Conservation (phyloP, 2,113 vertebrate genomes). For the Spheniscus mendiculus region DNA sequence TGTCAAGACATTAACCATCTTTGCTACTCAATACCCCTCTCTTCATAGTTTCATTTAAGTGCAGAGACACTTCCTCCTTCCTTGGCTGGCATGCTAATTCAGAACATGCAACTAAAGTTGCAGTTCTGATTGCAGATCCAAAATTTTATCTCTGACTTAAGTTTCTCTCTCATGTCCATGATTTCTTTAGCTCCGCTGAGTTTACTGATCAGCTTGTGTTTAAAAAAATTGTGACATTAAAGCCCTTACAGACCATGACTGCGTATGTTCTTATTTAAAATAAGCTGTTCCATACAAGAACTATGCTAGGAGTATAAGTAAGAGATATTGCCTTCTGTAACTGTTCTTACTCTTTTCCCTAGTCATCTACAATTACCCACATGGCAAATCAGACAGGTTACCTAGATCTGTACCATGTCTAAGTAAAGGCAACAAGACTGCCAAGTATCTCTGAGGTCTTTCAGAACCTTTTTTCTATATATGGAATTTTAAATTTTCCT, state of each 20-base stretch:
- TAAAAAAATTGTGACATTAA: not conserved
- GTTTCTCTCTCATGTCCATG: not conserved
- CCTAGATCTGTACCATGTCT: not conserved
- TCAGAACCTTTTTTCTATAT: not conserved
- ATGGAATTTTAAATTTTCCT: not conserved
- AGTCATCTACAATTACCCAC: too few relatives aligned
- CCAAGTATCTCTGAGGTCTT: not conserved
- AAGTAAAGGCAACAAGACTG: not conserved
- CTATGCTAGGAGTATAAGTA: not conserved
- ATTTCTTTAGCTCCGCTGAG: not conserved
- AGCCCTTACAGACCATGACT: too few relatives aligned
- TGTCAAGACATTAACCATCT: not conserved
- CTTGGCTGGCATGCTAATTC: not conserved
- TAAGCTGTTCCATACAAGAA: not conserved
- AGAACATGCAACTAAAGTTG: not conserved
- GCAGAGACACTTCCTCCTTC: not conserved
- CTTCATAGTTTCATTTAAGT: not conserved
- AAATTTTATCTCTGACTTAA: not conserved
- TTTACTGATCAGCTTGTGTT: not conserved
- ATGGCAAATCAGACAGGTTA: not conserved
- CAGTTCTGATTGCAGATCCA: not conserved
- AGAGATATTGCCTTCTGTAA: not conserved
- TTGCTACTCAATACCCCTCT: not conserved
- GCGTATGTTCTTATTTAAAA: not conserved
- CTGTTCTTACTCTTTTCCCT: not conserved